Conservation (phyloP, 2,797 vertebrate genomes). For the Bradypodion ventrale region DNA sequence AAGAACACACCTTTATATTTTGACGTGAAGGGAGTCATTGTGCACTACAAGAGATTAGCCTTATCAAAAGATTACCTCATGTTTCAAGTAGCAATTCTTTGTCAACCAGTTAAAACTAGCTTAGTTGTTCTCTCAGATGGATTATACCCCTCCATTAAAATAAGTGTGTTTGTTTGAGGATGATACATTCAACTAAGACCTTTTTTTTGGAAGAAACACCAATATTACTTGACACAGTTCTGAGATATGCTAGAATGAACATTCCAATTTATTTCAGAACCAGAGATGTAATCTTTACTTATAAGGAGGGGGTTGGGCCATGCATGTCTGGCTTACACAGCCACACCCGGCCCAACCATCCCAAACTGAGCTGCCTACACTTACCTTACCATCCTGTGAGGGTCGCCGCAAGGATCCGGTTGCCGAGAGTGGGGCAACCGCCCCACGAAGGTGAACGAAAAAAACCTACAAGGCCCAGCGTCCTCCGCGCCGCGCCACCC, state of each 20-base stretch:
- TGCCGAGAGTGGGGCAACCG: too few species aligned
- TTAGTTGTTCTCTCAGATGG: background rate
- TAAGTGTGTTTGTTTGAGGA: background rate
- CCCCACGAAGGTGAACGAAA: too few species aligned
- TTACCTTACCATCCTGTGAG: too few species aligned
- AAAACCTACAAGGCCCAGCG: too few species aligned
- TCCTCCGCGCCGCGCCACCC: too few species aligned
- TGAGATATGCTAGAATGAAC: background rate
- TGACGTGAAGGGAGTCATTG: background rate
- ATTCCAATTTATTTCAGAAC: background rate
- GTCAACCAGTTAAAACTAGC: background rate
- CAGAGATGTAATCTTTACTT: background rate
- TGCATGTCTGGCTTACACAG: too few species aligned
- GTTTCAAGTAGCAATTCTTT: background rate
- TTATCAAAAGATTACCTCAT: background rate
- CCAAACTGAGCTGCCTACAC: too few species aligned
- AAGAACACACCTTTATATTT: background rate
- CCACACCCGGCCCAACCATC: too few species aligned
- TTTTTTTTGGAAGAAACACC: background rate
- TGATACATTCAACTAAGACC: background rate
- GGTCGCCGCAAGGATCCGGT: too few species aligned
- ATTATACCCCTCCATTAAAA: background rate
- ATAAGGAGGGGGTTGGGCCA: too few species aligned
- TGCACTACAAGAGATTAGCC: background rate
- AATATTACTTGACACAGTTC: too few species aligned